Conservation (phyloP, 2,888 invertebrate species). For the Miltochrista miniata region DNA sequence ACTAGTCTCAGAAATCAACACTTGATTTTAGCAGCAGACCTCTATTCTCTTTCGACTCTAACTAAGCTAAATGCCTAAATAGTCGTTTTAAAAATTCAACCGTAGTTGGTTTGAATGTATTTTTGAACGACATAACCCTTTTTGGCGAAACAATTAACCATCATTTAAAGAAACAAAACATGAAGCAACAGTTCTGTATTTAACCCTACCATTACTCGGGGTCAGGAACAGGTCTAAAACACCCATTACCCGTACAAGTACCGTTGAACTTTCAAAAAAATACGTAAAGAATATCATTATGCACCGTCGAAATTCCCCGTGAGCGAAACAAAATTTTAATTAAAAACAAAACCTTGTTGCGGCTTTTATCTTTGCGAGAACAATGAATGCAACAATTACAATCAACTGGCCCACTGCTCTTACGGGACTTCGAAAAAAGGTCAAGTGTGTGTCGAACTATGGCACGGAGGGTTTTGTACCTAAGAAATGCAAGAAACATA, state of each 20-base stretch:
- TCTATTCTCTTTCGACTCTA: too few relatives aligned
- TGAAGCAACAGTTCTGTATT: constrained; percentile 1
- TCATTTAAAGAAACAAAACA: constrained; percentile 1
- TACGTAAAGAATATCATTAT: constrained; percentile 41
- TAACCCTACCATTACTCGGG: background rate
- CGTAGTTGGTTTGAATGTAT: too few relatives aligned
- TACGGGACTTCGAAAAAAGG: constrained; percentile 62
- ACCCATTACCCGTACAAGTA: constrained; percentile 29
- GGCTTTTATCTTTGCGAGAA: constrained; percentile 67
- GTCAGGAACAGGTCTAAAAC: constrained; percentile 37
- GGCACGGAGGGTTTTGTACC: too few relatives aligned
- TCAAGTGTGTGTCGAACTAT: too few relatives aligned
- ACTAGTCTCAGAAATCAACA: too few relatives aligned
- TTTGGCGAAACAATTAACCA: background rate
- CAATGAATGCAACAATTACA: constrained; percentile 76
- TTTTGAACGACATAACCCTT: too few relatives aligned
- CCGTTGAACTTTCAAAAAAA: constrained; percentile 40
- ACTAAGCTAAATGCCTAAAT: too few relatives aligned
- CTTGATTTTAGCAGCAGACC: too few relatives aligned
- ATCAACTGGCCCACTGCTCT: constrained; percentile 44
- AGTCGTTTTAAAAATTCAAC: too few relatives aligned
- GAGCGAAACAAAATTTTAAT: constrained; percentile 68
- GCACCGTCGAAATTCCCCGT: constrained; percentile 40
- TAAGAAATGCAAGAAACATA: too few relatives aligned
- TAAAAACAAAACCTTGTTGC: constrained; percentile 64